These are phyloP conservation scores for Phalacrocorax brasilianus DNA, from an alignment of 2,113 vertebrate genomes.

Conservation along the genomic window DNA sequence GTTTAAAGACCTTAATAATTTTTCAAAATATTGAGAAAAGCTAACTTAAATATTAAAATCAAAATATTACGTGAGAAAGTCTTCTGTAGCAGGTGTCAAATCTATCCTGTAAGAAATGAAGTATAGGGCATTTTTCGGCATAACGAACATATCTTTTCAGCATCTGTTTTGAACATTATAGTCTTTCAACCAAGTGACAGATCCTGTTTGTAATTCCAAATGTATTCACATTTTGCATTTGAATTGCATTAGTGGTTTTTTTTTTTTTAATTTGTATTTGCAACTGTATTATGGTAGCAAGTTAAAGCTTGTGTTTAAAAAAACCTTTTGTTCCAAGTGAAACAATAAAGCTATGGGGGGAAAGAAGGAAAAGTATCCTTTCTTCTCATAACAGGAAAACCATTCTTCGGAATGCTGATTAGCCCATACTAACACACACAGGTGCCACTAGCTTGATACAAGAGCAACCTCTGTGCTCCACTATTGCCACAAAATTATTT, in stretches of 20 bases:
- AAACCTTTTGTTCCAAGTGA: background rate
- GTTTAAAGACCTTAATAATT: background rate
- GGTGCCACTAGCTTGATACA: background rate
- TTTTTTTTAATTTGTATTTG: background rate
- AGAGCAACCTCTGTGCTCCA: background rate
- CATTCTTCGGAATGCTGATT: background rate
- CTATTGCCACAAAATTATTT: background rate
- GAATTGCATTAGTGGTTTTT: rapidly evolving
- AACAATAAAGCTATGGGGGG: background rate
- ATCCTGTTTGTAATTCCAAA: background rate
- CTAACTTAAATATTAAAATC: background rate
- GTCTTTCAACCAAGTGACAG: background rate
- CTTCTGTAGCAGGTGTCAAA: background rate
- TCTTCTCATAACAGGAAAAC: background rate
- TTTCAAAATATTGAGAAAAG: background rate
- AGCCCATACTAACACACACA: background rate
- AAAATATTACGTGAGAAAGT: background rate
- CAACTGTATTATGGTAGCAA: background rate
- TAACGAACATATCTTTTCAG: background rate
- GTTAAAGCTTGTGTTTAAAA: background rate
- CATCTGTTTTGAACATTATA: background rate
- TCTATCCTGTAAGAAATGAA: background rate
- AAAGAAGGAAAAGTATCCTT: background rate
- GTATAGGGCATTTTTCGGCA: background rate
- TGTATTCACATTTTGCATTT: background rate